Percentiles rank a stretch among this genome's conserved stretches.
These are phyloP conservation scores for Cephalopterus ornatus DNA, from an alignment of 2,113 vertebrate genomes.

Conservation along the genomic window DNA sequence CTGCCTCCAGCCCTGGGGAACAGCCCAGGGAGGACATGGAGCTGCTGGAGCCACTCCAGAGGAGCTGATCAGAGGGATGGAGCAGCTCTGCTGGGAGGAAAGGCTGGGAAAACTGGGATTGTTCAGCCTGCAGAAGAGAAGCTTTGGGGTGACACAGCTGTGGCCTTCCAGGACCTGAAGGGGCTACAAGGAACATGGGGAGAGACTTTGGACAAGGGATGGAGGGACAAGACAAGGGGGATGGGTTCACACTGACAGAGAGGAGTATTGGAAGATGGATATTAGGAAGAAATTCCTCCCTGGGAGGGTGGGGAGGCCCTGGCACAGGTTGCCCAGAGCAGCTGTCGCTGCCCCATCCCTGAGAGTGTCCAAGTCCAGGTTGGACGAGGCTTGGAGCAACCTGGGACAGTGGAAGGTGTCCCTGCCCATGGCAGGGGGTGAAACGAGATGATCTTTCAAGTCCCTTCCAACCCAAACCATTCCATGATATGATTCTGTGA, in stretches of 20 bases:
- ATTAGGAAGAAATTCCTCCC: neutral
- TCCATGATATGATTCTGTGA: rapidly evolving
- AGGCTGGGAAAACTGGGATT: neutral
- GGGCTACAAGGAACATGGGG: neutral
- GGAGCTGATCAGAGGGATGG: neutral
- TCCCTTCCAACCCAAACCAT: neutral
- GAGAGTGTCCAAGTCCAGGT: neutral
- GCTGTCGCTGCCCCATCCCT: neutral
- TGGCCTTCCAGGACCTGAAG: neutral
- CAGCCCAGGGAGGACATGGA: neutral
- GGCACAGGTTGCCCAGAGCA: neutral
- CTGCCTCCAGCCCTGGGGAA: neutral
- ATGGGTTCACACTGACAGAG: neutral
- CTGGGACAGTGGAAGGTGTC: neutral
- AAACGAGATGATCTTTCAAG: neutral
- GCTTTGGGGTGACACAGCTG: neutral
- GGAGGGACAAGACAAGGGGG: neutral
- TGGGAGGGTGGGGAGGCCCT: neutral
- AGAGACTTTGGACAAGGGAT: neutral
- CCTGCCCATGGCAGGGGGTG: too few species aligned
- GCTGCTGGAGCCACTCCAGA: neutral
- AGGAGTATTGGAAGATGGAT: neutral
- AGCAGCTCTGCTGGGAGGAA: neutral
- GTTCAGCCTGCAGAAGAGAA: neutral
- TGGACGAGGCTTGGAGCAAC: neutral